Evolutionary conservation across 2,888 invertebrate genomes (phyloP), one percentile per base, ranked within the genome.

Genomic region (Pseudococcus jackbeardsleyi): DNA sequence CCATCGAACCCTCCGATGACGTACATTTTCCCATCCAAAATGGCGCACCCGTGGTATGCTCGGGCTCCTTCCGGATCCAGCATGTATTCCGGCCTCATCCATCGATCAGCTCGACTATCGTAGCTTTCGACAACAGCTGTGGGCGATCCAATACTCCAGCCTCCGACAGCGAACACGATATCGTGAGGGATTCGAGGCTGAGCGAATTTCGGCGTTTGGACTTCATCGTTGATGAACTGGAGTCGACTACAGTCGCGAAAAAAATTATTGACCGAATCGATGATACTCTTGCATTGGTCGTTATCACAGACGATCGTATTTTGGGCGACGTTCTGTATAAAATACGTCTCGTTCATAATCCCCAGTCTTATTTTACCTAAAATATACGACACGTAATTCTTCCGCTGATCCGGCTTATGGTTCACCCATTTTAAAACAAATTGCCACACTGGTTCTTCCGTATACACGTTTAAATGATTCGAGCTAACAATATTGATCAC

Each of bases 1-100:
- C 97, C 98, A 91, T 98, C 96, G 91, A 97, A 98, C 6, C 98
- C 98, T 0, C 98, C 98, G 90, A 98, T 95, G 6, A 97, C 95
- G 92, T 96, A 98, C 90, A 98, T 96, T 90, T 95, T 94, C 90
- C 94, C 94, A 0, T 95, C 96, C 0, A 98, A 93, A 0, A 97
- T 96, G 0, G 96, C 97, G 0, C 97, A 96, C n/a, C 98, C 98
- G 91, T 98, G 98, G 91, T 98, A 98, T 0, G 97, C 98, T 87
- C 98, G 93, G 0, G 97, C 89, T 0, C 89, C 89, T 33, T 77
- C 59, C 8, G 88, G 85, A 48, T 89, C 89, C 17, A 88, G 88
- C 88, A 88, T 88, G 82, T 88, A 54, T 42, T 88, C 88, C 50
- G 88, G 88, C 11, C 88, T 77, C 85, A 97, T 95, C 97, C 97